phyloP scores from a whole-genome alignment of 2,113 vertebrate genomes.

The Anolis sagrei region DNA sequence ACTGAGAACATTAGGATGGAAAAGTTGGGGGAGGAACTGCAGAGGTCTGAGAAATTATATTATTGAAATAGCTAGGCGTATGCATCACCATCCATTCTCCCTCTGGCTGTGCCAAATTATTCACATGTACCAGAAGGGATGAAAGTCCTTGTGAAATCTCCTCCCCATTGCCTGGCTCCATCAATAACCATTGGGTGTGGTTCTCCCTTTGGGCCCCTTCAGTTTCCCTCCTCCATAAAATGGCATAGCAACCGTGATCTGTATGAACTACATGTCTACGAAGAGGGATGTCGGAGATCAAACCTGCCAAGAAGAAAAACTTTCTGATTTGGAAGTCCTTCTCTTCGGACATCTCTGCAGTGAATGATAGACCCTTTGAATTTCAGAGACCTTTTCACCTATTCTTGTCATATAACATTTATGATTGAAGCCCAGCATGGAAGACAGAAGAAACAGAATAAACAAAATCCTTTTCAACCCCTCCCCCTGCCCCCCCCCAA shows the following conservation, averaged over 20 bases:
- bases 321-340: neutral
- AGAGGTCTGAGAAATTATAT: neutral
- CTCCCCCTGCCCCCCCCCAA: no score
- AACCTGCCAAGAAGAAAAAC: neutral
- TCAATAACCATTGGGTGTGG: neutral
- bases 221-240: neutral
- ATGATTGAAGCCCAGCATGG: neutral
- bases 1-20: neutral
- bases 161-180: neutral
- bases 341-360: neutral
- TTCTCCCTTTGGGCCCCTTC: neutral
- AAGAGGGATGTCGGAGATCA: neutral
- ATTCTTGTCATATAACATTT: neutral
- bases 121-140: neutral
- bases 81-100: neutral
- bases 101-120: neutral
- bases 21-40: neutral
- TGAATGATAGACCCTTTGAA: neutral
- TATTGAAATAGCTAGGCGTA: neutral
- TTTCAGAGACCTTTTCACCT: neutral
- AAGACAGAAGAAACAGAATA: neutral
- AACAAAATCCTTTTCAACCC: no score
- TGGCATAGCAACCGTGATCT: neutral
- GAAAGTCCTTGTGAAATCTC: neutral
- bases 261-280: neutral